Percentiles rank a stretch among this genome's conserved stretches.
Evolutionary conservation across 1,140 invertebrate genomes (phyloP).

Genomic region (Homarus americanus): DNA sequence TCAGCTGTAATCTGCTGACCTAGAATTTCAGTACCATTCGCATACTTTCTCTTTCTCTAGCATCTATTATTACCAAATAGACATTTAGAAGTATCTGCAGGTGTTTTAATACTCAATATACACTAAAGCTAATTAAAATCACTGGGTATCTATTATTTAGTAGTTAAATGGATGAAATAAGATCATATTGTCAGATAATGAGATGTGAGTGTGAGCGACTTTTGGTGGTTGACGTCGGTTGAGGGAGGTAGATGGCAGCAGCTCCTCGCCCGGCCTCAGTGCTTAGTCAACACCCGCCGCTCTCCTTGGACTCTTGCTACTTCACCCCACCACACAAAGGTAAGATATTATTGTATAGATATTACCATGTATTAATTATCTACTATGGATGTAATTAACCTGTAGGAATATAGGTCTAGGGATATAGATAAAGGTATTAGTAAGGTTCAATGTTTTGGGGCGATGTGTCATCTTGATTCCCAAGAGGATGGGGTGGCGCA

Average conservation of each 20-base stretch:
- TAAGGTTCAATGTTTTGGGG: background rate
- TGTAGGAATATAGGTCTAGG: background rate
- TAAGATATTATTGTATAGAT: background rate
- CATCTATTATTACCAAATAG: background rate
- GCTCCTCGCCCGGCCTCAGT: background rate
- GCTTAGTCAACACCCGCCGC: conserved; percentile 37
- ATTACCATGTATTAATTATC: no score
- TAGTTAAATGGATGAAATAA: background rate
- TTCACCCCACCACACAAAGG: background rate
- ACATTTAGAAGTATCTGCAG: background rate
- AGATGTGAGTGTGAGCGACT: conserved; percentile 18
- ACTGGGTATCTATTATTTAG: no score
- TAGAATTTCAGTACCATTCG: conserved; percentile 22
- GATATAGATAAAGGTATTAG: no score
- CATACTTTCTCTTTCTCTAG: background rate
- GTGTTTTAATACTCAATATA: no score
- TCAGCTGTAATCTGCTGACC: conserved; percentile 34
- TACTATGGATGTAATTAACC: background rate
- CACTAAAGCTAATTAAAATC: no score
- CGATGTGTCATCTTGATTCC: background rate
- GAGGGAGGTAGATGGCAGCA: conserved; percentile 23
- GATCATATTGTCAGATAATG: conserved; percentile 33
- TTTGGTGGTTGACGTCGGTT: background rate
- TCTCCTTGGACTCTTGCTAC: background rate
- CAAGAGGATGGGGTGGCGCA: conserved; percentile 11